Evolutionary conservation across 2,797 vertebrate genomes (phyloP).

Genomic region (Crossoptilon crossoptilon): DNA sequence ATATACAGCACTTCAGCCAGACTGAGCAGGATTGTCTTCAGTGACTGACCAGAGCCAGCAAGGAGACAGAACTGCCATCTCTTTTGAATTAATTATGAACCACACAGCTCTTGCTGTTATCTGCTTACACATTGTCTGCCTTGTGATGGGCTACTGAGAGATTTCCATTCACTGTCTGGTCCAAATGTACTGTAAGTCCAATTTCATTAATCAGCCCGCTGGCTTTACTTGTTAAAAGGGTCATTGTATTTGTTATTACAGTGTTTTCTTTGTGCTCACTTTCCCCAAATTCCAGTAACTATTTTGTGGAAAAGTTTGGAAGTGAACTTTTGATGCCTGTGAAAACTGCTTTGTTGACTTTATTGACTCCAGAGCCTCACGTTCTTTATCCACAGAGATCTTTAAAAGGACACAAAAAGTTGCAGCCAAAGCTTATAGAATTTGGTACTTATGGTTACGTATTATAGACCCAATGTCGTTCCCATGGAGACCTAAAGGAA

Average conservation of each 20-base stretch:
- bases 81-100: constrained; percentile 65
- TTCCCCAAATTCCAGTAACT: constrained; percentile 60
- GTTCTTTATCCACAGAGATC: constrained; percentile 48
- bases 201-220: constrained; percentile 57
- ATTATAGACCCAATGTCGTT: constrained; percentile 45
- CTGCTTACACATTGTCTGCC: constrained; percentile 67
- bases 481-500: constrained; percentile 60
- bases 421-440: constrained; percentile 63
- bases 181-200: constrained; percentile 48
- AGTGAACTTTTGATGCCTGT: constrained; percentile 59
- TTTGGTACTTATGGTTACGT: constrained; percentile 59
- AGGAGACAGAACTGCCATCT: constrained; percentile 50
- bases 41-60: not conserved
- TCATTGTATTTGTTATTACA: constrained; percentile 69
- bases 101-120: constrained; percentile 48
- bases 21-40: constrained; percentile 18
- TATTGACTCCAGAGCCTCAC: constrained; percentile 44
- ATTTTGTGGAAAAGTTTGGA: constrained; percentile 48
- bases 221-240: constrained; percentile 53
- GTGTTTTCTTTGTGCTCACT: constrained; percentile 64
- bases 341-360: constrained; percentile 63
- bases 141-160: constrained; percentile 57
- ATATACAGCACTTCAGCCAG: not conserved
- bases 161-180: constrained; percentile 66
- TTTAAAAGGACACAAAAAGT: constrained; percentile 63